phyloP scores from a whole-genome alignment of 1,140 invertebrate species.

The Fopius arisanus region DNA sequence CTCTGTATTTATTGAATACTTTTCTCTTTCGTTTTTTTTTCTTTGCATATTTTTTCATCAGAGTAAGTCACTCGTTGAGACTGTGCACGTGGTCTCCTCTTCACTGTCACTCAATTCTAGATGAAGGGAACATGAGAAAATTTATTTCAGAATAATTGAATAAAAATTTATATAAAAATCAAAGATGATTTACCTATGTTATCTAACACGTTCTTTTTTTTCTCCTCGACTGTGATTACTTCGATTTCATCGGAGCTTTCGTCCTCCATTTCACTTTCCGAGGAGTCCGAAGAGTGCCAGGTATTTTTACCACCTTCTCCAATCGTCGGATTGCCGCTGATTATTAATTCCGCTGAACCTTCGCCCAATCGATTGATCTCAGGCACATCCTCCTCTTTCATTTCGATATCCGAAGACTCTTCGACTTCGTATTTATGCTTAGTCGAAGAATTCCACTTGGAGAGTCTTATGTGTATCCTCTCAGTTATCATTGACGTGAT shows the following conservation, averaged over 20 bases:
- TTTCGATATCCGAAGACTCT: not conserved
- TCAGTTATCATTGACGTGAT: slow-evolving; percentile 54
- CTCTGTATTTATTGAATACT: slow-evolving; percentile 31
- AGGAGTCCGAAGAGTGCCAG: slow-evolving; percentile 53
- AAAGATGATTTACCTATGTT: slow-evolving; percentile 53
- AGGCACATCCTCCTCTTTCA: not conserved
- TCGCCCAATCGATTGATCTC: not conserved
- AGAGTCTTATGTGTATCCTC: slow-evolving; percentile 55
- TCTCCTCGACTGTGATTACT: slow-evolving; percentile 46
- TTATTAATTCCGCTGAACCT: not conserved
- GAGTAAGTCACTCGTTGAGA: slow-evolving; percentile 42
- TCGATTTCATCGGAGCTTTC: slow-evolving; percentile 54
- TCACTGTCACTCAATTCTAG: slow-evolving; percentile 65
- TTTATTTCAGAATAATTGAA: slow-evolving; percentile 10
- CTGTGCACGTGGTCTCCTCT: slow-evolving; percentile 59
- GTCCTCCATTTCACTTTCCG: slow-evolving; percentile 47
- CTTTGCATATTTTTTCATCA: slow-evolving; percentile 36
- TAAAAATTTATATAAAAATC: not conserved
- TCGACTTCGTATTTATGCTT: slow-evolving; percentile 12
- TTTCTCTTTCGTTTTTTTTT: slow-evolving; percentile 40
- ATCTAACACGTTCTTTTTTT: slow-evolving; percentile 46
- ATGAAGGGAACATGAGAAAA: slow-evolving; percentile 37
- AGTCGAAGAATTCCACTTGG: slow-evolving; percentile 41
- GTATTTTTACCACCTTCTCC: slow-evolving; percentile 54
- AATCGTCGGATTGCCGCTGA: slow-evolving; percentile 27